Base-by-base conservation (phyloP, 2,113 vertebrate species). In the Mormoops blainvillei region DNA sequence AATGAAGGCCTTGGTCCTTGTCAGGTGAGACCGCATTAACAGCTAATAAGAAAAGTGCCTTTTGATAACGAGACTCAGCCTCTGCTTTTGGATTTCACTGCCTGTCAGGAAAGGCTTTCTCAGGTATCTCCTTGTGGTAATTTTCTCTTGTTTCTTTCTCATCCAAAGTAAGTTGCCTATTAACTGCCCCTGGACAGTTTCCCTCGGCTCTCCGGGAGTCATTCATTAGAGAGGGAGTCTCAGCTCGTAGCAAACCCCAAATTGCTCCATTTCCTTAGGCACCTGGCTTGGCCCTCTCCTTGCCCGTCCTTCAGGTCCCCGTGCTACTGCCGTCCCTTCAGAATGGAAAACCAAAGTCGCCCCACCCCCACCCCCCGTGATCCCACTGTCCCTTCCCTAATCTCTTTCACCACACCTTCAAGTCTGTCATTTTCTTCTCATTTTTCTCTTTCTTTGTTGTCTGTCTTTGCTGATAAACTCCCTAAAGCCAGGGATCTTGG, bases 71-170 rank as follows among this genome's bases (percentile, higher is more conserved):
- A 76, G n/a, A 6, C n/a, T 65, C 14, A 7, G 24, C 26, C 80
- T 76, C 70, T 77, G 92, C 26, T 74, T 83, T 50, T 52, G 58
- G 41, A 20, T 85, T 67, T 93, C 41, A 12, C 45, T 56, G 45
- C 89, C 31, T 48, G 26, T 71, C 67, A 61, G 76, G 19, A n/a
- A 91, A 26, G 58, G 28, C 11, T 43, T 84, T 77, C 61, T 74
- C 31, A 10, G 54, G 63, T 33, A 28, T 22, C 36, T 45, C 14
- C 14, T n/a, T 24, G 2, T 58, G 1, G 3, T 68, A n/a, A 63
- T 86, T 89, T 92, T 88, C 80, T 74, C 78, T 70, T 50, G 36
- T 1, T 85, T 82, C 78, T 89, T 94, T 87, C 92, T 93, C 38
- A 61, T 65, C 82, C 15, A 48, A 61, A 43, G 14, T 76, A 26